phyloP scores from a whole-genome alignment of 2,797 vertebrate genomes.

The Chelonia mydas region DNA sequence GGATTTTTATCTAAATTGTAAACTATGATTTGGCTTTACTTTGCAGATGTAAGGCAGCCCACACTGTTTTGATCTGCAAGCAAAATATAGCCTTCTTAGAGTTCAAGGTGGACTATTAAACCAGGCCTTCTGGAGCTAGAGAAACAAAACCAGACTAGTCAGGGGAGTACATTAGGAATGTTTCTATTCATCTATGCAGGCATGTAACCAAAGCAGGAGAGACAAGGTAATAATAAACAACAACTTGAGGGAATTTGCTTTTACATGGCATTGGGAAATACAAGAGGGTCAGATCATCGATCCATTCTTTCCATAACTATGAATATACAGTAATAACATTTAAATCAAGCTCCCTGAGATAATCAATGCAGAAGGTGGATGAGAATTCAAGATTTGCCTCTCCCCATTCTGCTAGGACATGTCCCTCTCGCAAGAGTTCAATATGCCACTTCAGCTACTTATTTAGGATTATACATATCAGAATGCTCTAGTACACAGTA shows the following conservation, averaged over 20 bases:
- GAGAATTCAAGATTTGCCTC: background rate
- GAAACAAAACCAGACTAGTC: slow-evolving; percentile 66
- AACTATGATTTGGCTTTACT: slow-evolving; percentile 37
- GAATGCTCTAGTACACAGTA: background rate
- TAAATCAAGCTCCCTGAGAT: slow-evolving; percentile 12
- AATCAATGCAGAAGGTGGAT: background rate
- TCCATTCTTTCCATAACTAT: slow-evolving; percentile 39
- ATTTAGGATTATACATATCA: background rate
- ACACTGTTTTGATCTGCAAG: slow-evolving; percentile 69
- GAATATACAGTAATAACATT: slow-evolving; percentile 33
- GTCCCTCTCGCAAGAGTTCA: background rate
- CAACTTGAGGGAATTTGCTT: slow-evolving; percentile 52
- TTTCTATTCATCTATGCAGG: slow-evolving; percentile 28
- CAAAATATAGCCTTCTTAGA: slow-evolving; percentile 53
- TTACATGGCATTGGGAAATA: slow-evolving; percentile 66
- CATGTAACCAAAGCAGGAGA: slow-evolving; percentile 40
- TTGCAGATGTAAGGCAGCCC: slow-evolving; percentile 67
- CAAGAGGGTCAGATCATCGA: slow-evolving; percentile 13
- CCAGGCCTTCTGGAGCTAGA: slow-evolving; percentile 72
- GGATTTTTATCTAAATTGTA: slow-evolving; percentile 60
- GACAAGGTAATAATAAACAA: slow-evolving; percentile 46
- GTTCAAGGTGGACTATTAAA: slow-evolving; percentile 77
- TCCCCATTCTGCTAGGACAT: background rate
- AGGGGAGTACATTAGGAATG: slow-evolving; percentile 17
- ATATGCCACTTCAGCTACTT: background rate